Evolutionary conservation across 37 sponge, comb jelly and placozoan genomes (phyloP).

Genomic region (Eunapius fragilis): DNA sequence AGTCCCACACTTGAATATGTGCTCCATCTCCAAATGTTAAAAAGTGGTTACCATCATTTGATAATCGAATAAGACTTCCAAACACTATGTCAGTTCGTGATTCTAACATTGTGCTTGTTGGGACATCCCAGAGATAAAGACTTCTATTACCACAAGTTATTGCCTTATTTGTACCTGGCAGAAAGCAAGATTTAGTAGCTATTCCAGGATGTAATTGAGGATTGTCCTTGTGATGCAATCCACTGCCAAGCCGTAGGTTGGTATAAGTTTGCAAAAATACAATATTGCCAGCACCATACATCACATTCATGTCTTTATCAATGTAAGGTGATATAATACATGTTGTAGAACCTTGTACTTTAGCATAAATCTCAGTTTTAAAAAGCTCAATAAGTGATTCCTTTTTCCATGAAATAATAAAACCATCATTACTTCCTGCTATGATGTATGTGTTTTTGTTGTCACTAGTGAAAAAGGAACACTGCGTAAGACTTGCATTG

Average conservation of each 20-base stretch:
- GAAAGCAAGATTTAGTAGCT: neutral
- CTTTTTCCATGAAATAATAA: neutral
- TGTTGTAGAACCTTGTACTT: neutral
- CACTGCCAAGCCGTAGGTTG: neutral
- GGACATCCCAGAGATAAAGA: constrained; percentile 14
- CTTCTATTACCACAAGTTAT: constrained; percentile 15
- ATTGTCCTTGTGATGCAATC: neutral
- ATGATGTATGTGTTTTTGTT: neutral
- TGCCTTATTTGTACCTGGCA: neutral
- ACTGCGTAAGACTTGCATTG: neutral
- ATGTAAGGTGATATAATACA: neutral
- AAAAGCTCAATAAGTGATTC: neutral
- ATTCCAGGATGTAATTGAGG: neutral
- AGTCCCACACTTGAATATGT: constrained; percentile 40
- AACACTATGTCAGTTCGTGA: neutral
- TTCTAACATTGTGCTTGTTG: neutral
- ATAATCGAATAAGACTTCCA: constrained; percentile 3
- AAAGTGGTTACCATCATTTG: constrained; percentile 17
- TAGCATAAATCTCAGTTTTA: neutral
- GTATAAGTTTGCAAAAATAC: neutral
- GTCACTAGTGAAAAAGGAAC: constrained; percentile 20
- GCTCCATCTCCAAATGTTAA: constrained; percentile 33
- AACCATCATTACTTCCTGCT: constrained; percentile 20
- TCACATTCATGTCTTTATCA: neutral
- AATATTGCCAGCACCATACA: constrained; percentile 2